Evolutionary conservation across 2,797 vertebrate genomes (phyloP), one percentile per base, ranked within the genome.

Genomic region (Halcyon chelicuti): DNA sequence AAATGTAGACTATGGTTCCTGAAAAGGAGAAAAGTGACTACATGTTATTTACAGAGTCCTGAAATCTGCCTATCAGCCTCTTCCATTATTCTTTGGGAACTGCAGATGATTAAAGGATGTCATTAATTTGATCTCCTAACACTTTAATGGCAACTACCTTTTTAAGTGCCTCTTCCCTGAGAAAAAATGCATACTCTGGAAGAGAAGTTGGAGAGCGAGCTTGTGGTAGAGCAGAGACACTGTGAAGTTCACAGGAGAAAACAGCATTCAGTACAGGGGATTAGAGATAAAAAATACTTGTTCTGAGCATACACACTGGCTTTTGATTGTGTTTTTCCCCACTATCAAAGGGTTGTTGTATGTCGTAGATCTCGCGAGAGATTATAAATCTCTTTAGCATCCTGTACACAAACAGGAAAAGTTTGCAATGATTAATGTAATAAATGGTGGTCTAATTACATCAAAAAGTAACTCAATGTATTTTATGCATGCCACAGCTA

Each of bases 371-470:
- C 82, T 95, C 26, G 0, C 62, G 68, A 92, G 75, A 91, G 37
- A 47, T 96, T 86, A 31, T 54, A 54, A 31, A 54, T 54, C 29
- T 54, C 52, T 11, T 31, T 19, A 31, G 52, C 65, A 28, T 39
- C 68, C 39, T 82, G 33, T 66, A 35, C 60, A 62, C 58, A 92
- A 90, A 92, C 2, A 70, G 52, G 75, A 95, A 73, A 93, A 86
- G 57, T 91, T 96, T 90, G 47, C 54, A 54, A 78, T 94, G n/a
- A 90, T 89, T 94, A 93, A 82, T 75, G 62, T 78, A 82, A 82
- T 96, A 74, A 92, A 93, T 90, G 78, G 61, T 82, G 52, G 65
- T 85, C 47, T 91, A 93, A 96, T 97, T 96, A 87, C 76, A 93
- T 80, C 62, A 93, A 92, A 72, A 86, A 81, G 60, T 81, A 90